Evolutionary conservation across 1,140 invertebrate genomes (phyloP).

Genomic region (Temnothorax curvispinosus): DNA sequence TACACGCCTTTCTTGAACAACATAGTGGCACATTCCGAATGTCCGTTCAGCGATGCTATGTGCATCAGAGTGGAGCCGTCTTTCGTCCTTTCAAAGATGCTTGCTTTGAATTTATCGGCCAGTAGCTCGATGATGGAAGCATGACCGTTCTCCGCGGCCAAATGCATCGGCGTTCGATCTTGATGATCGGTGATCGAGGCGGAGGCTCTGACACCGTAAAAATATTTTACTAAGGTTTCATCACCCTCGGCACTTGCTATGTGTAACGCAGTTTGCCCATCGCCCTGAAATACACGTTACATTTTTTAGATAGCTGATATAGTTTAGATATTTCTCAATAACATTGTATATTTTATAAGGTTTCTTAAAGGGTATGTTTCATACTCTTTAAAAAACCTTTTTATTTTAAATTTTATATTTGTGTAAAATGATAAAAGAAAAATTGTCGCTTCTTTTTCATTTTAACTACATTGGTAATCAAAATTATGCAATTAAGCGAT

Average conservation of each 20-base stretch:
- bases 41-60: slow-evolving; percentile 97
- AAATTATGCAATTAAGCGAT: background rate
- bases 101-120: slow-evolving; percentile 99
- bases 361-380: too few relatives aligned
- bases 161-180: slow-evolving; percentile 98
- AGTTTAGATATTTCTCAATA: background rate
- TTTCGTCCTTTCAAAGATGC: slow-evolving; percentile 96
- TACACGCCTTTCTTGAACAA: slow-evolving; percentile 99
- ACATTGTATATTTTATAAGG: background rate
- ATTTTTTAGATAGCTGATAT: background rate
- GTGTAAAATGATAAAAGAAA: background rate
- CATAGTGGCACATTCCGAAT: slow-evolving; percentile 99
- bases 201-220: slow-evolving; percentile 97
- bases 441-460: background rate
- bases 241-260: slow-evolving; percentile 98
- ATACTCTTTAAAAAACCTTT: background rate
- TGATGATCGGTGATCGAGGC: slow-evolving; percentile 97
- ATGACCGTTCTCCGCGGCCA: slow-evolving; percentile 98
- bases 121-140: slow-evolving; percentile 97
- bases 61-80: slow-evolving; percentile 99
- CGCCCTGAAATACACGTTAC: slow-evolving; percentile 87
- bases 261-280: slow-evolving; percentile 97
- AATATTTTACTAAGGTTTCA: slow-evolving; percentile 96
- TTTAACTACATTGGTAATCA: background rate
- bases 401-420: background rate